phyloP scores from a whole-genome alignment of 2,888 invertebrate genomes.

The Trissolcus japonicus region DNA sequence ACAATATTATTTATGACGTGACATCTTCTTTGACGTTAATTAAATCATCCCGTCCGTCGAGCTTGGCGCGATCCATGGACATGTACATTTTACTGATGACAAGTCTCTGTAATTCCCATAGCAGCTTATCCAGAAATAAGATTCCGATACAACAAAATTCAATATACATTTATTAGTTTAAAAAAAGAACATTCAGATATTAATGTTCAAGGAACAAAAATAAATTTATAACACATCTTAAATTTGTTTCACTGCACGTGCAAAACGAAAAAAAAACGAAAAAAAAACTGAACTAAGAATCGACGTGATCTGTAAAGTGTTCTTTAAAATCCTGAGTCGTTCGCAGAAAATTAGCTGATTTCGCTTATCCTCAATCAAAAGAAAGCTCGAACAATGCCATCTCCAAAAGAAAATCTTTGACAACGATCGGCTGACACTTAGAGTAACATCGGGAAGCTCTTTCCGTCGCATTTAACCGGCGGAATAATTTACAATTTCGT shows the following conservation, averaged over 20 bases:
- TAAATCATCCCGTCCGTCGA: neutral
- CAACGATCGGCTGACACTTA: conserved; percentile 20
- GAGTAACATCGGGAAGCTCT: conserved; percentile 26
- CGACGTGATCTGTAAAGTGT: conserved; percentile 20
- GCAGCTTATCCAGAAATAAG: too few species aligned
- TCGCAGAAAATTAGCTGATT: conserved; percentile 23
- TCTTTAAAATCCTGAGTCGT: conserved; percentile 15
- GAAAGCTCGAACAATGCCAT: conserved; percentile 21
- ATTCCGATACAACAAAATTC: too few species aligned
- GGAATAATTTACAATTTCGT: conserved; percentile 29
- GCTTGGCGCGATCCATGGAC: neutral
- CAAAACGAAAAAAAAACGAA: neutral
- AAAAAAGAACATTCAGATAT: too few species aligned
- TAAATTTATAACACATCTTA: too few species aligned
- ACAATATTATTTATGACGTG: conserved; percentile 1
- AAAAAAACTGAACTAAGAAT: conserved; percentile 6
- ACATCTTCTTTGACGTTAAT: conserved; percentile 1
- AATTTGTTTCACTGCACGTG: neutral
- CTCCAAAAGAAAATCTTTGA: conserved; percentile 8
- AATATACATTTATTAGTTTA: too few species aligned
- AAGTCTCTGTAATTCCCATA: neutral
- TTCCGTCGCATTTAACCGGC: conserved; percentile 7
- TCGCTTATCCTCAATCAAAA: conserved; percentile 39
- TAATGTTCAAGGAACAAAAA: too few species aligned
- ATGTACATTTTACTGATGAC: conserved; percentile 1